These are phyloP conservation scores for Dendrocincla tyrannina DNA, from an alignment of 2,797 vertebrate genomes.

Conservation along the genomic window DNA sequence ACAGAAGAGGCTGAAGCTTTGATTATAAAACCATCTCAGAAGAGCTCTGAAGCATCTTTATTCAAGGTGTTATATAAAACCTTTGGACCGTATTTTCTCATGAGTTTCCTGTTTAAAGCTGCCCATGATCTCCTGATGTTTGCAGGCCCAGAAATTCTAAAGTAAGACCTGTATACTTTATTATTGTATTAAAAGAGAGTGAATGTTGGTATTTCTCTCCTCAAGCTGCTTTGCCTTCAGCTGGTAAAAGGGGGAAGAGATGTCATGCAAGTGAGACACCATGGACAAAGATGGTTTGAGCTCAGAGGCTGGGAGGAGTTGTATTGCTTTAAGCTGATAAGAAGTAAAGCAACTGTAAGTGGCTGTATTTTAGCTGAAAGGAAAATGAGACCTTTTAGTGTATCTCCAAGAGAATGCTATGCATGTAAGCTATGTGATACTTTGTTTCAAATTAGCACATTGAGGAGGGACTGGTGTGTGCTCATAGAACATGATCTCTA, in stretches of 20 bases:
- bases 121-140: slow-evolving; percentile 96
- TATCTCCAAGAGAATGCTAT: neutral
- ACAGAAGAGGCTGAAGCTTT: slow-evolving; percentile 89
- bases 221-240: neutral
- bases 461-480: neutral
- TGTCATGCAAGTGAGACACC: neutral
- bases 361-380: neutral
- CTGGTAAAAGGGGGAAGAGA: neutral
- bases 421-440: neutral
- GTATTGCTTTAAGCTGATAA: neutral
- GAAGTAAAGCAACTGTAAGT: neutral
- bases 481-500: neutral
- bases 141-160: slow-evolving; percentile 87
- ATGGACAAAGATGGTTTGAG: neutral
- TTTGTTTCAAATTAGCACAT: neutral
- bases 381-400: neutral
- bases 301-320: neutral
- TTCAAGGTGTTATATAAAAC: slow-evolving; percentile 88
- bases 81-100: slow-evolving; percentile 93
- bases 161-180: slow-evolving; percentile 75
- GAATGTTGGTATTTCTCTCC: neutral
- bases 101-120: slow-evolving; percentile 92
- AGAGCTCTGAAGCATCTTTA: slow-evolving; percentile 84
- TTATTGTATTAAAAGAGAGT: neutral
- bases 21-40: slow-evolving; percentile 78